These are phyloP conservation scores for Eubasilissa regina DNA, from an alignment of 1,140 invertebrate species.

Conservation along the genomic window DNA sequence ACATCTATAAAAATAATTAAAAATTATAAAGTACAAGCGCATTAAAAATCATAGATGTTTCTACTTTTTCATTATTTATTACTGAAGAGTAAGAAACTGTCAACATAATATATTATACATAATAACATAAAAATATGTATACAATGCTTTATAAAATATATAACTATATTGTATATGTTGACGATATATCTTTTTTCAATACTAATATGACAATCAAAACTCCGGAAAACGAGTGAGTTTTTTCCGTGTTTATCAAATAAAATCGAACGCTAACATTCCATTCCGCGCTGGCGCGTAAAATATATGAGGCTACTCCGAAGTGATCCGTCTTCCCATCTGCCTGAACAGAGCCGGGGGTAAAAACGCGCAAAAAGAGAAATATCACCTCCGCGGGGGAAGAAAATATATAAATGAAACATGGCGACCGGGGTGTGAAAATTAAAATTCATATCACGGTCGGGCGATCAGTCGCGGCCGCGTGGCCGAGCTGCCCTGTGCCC, in stretches of 20 bases:
- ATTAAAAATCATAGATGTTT: no score
- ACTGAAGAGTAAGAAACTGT: no score
- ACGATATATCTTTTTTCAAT: no score
- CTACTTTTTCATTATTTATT: no score
- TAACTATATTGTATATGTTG: no score
- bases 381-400: slow-evolving; percentile 43
- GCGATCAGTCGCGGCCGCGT: slow-evolving; percentile 57
- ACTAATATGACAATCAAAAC: slow-evolving; percentile 50
- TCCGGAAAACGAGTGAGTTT: slow-evolving; percentile 35
- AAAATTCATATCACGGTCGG: slow-evolving; percentile 56
- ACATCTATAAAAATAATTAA: no score
- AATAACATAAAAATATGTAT: no score
- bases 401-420: slow-evolving; percentile 54
- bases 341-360: slow-evolving; percentile 49
- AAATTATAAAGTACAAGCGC: no score
- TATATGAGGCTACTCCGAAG: slow-evolving; percentile 54
- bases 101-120: no score
- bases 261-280: slow-evolving; percentile 55
- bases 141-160: no score
- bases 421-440: slow-evolving; percentile 49
- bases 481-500: slow-evolving; percentile 38
- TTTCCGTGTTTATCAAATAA: slow-evolving; percentile 55
- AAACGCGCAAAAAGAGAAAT: slow-evolving; percentile 45
- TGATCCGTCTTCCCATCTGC: slow-evolving; percentile 43
- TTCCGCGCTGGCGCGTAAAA: slow-evolving; percentile 57